Evolutionary conservation across 2,797 vertebrate genomes (phyloP).

Genomic region (Echiichthys vipera): DNA sequence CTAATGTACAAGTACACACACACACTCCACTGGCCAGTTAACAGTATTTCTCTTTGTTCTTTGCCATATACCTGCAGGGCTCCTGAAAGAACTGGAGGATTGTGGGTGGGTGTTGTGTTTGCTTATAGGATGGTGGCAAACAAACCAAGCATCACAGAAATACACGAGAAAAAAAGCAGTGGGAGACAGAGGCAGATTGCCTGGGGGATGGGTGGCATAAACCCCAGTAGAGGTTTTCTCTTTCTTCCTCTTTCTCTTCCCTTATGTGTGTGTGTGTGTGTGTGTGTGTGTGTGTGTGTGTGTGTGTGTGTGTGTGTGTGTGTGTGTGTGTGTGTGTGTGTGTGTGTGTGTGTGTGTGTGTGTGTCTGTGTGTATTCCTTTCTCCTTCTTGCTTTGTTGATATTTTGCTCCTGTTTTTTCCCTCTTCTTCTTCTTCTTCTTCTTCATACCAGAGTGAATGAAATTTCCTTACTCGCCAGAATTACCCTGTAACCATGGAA

Average conservation of each 20-base stretch:
- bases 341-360: neutral
- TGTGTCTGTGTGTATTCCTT: conserved; percentile 15
- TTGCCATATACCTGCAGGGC: conserved; percentile 78
- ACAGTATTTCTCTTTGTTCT: conserved; percentile 81
- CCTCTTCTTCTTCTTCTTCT: conserved; percentile 53
- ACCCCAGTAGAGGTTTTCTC: conserved; percentile 56
- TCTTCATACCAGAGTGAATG: conserved; percentile 83
- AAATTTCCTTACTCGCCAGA: conserved; percentile 89
- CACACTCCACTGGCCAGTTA: conserved; percentile 50
- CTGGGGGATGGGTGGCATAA: conserved; percentile 73
- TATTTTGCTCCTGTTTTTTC: conserved; percentile 71
- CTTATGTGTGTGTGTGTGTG: conserved; percentile 1
- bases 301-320: neutral
- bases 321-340: neutral
- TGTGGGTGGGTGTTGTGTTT: conserved; percentile 81
- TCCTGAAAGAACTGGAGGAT: conserved; percentile 71
- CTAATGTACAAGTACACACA: conserved; percentile 3
- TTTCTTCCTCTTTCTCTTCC: conserved; percentile 32
- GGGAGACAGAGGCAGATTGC: conserved; percentile 65
- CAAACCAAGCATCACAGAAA: conserved; percentile 78
- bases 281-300: conserved; percentile 10
- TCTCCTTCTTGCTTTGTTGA: conserved; percentile 74
- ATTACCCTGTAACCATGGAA: conserved; percentile 87
- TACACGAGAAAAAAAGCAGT: conserved; percentile 61
- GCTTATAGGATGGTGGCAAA: conserved; percentile 78